Evolutionary conservation across 1,140 invertebrate genomes (phyloP).

Genomic region (Dendroctonus ponderosae): DNA sequence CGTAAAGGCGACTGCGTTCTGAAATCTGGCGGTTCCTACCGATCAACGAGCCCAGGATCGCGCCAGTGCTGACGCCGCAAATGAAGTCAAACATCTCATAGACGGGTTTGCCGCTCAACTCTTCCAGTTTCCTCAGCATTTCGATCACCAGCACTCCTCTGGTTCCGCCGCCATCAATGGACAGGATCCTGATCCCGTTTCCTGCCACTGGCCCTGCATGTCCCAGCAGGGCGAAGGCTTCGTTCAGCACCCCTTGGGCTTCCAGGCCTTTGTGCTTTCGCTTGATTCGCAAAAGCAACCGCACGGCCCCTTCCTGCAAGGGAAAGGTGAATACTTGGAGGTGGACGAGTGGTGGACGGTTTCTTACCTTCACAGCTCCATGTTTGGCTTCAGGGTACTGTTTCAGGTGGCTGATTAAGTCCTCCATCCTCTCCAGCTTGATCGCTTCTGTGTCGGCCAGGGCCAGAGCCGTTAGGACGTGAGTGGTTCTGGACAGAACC

Average conservation of each 20-base stretch:
- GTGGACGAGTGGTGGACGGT: too few species aligned
- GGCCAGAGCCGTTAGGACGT: slow-evolving; percentile 64
- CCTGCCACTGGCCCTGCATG: slow-evolving; percentile 67
- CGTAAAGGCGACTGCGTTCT: background rate
- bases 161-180: slow-evolving; percentile 89
- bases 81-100: slow-evolving; percentile 84
- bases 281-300: slow-evolving; percentile 58
- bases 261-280: slow-evolving; percentile 50
- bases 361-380: slow-evolving; percentile 65
- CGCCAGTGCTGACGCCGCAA: slow-evolving; percentile 89
- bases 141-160: slow-evolving; percentile 80
- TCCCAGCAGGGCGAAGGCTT: slow-evolving; percentile 74
- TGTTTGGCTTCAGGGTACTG: slow-evolving; percentile 71
- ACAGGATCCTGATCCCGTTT: slow-evolving; percentile 76
- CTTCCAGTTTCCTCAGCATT: slow-evolving; percentile 75
- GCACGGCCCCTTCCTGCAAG: slow-evolving; percentile 63
- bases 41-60: slow-evolving; percentile 69
- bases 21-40: slow-evolving; percentile 49
- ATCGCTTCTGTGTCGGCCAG: slow-evolving; percentile 60
- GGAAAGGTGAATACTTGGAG: background rate
- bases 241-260: slow-evolving; percentile 53
- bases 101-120: slow-evolving; percentile 64
- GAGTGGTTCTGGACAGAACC: slow-evolving; percentile 64
- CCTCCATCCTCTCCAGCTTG: slow-evolving; percentile 48
- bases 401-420: slow-evolving; percentile 65